Evolutionary conservation across 2,113 vertebrate species (phyloP).

Genomic region (Bambusicola thoracicus): DNA sequence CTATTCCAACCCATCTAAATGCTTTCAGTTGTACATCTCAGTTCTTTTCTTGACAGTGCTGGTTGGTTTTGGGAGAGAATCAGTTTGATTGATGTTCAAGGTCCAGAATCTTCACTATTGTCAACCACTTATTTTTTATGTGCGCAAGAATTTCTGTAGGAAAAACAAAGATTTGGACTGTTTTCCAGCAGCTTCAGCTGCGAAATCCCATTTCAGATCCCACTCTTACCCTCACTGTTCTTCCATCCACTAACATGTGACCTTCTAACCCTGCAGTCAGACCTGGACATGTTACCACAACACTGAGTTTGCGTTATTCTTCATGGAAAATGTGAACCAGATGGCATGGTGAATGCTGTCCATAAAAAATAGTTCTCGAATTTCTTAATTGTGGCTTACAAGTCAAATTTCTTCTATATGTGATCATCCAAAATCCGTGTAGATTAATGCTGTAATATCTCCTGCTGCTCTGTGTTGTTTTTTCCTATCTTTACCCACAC

Average conservation of each 20-base stretch:
- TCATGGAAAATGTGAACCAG: constrained; percentile 62
- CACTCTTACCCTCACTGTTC: neutral
- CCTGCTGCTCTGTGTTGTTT: neutral
- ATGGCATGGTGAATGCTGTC: constrained; percentile 1
- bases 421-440: constrained; percentile 14
- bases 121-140: neutral
- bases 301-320: constrained; percentile 27
- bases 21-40: neutral
- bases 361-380: constrained; percentile 51
- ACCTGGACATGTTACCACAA: neutral
- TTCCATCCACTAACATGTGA: neutral
- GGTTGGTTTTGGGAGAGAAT: neutral
- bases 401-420: constrained; percentile 47
- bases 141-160: neutral
- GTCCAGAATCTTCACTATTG: neutral
- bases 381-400: constrained; percentile 64
- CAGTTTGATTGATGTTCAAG: neutral
- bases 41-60: neutral
- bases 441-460: constrained; percentile 23
- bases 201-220: neutral
- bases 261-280: neutral
- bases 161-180: neutral
- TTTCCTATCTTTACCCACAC: neutral
- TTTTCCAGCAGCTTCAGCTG: neutral
- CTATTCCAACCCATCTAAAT: neutral